phyloP scores from a whole-genome alignment of 2,113 vertebrate species.

The Butorides virescens region DNA sequence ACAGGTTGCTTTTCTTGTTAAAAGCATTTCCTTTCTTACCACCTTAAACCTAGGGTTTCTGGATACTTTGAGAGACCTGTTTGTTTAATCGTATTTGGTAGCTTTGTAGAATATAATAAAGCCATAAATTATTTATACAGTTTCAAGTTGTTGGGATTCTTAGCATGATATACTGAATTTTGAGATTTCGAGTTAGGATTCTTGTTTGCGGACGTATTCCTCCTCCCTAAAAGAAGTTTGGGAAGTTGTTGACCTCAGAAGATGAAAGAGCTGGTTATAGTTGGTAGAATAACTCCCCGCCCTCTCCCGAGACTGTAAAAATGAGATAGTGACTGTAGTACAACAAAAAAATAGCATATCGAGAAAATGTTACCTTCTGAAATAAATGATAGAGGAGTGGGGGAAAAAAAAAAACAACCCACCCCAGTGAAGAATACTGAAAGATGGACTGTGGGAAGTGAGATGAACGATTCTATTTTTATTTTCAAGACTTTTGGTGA shows the following conservation, averaged over 20 bases:
- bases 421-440: background rate
- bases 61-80: background rate
- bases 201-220: background rate
- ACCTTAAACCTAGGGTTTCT: background rate
- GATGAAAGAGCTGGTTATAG: conserved; percentile 45
- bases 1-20: background rate
- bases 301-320: conserved; percentile 47
- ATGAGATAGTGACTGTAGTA: conserved; percentile 39
- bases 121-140: background rate
- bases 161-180: background rate
- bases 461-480: background rate
- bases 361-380: background rate
- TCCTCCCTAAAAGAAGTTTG: background rate
- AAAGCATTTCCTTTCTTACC: background rate
- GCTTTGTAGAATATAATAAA: background rate
- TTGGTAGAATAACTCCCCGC: conserved; percentile 33
- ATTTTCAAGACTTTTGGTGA: background rate
- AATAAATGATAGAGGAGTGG: background rate
- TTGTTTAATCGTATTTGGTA: background rate
- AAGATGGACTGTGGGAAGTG: background rate
- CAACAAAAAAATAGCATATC: background rate
- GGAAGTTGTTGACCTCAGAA: conserved; percentile 59
- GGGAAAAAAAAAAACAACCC: background rate
- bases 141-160: background rate
- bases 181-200: background rate